Evolutionary conservation across 2,888 invertebrate genomes (phyloP), one percentile per base, ranked within the genome.

Genomic region (Cybosia mesomella): DNA sequence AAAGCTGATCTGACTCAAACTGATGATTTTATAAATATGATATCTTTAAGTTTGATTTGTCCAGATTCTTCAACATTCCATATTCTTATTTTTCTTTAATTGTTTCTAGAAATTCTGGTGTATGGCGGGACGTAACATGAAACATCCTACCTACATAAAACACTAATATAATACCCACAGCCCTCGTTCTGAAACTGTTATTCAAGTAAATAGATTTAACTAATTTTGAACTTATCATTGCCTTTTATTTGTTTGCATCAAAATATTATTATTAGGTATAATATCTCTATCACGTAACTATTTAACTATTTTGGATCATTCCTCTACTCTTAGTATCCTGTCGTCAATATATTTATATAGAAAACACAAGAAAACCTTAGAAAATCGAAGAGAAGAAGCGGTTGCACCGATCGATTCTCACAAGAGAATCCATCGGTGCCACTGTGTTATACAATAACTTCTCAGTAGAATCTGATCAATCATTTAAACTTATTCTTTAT

Each of bases 1-100:
- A 82, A 83, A 82, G 64, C 76, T 81, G 77, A 84, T 69, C 74
- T 81, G 75, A 74, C 13, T 22, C 57, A 34, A 0, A 43, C n/a
- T 22, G 71, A 73, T 76, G 74, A 71, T 66, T 63, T 1, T 18
- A 58, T 22, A 28, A 22, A 32, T 68, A 68, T 68, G 68, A 64
- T 61, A 28, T 54, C 4, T 11, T 11, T 36, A 9, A 2, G 0
- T 60, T 32, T 59, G 11, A 34, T 11, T 34, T 58, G n/a, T 13
- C 21, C 4, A 32, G 2, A 8, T 58, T 34, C 7, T 13, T 58
- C 11, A 11, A 21, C 15, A 1, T 2, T 21, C 1, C 34, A 21
- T 3, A 34, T 13, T 13, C 3, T 34, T 34, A 34, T 21, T 7
- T 2, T n/a, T 11, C 8, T 49, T 18, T 49, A 49, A 9, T 28